Percentiles rank a stretch among this genome's conserved stretches.
These are phyloP conservation scores for Ophion ellenae DNA, from an alignment of 2,888 invertebrate species.

Conservation along the genomic window DNA sequence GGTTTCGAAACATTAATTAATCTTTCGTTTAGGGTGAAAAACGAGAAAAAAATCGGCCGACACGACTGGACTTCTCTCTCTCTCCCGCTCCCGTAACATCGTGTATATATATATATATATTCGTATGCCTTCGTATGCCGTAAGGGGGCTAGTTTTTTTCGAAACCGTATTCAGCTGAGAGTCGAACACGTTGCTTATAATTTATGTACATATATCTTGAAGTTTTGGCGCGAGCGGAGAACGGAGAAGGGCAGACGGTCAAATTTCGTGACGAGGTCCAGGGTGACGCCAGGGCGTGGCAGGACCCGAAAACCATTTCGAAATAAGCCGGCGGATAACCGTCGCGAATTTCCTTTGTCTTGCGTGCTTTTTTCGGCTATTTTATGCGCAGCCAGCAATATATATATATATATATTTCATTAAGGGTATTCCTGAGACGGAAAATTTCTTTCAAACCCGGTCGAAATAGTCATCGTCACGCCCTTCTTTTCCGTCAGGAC, in stretches of 20 bases:
- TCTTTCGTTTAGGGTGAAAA: slow-evolving; percentile 58
- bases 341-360: slow-evolving; percentile 78
- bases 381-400: slow-evolving; percentile 31
- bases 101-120: neutral
- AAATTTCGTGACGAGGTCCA: slow-evolving; percentile 74
- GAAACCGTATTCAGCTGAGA: slow-evolving; percentile 57
- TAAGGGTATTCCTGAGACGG: slow-evolving; percentile 24
- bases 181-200: slow-evolving; percentile 39
- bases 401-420: slow-evolving; percentile 2
- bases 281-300: slow-evolving; percentile 80
- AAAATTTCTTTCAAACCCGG: slow-evolving; percentile 61
- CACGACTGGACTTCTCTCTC: neutral
- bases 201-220: slow-evolving; percentile 61
- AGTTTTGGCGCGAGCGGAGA: slow-evolving; percentile 54
- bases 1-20: slow-evolving; percentile 66
- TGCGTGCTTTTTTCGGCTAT: slow-evolving; percentile 48
- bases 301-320: slow-evolving; percentile 60
- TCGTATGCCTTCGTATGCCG: slow-evolving; percentile 1
- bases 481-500: slow-evolving; percentile 51
- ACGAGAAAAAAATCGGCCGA: slow-evolving; percentile 17
- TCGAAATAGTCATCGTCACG: slow-evolving; percentile 61
- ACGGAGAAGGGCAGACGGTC: slow-evolving; percentile 71
- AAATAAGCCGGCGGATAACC: slow-evolving; percentile 68
- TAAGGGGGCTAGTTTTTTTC: slow-evolving; percentile 40
- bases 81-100: slow-evolving; percentile 23